phyloP scores from a whole-genome alignment of 2,113 vertebrate genomes.

The Serinus canaria region DNA sequence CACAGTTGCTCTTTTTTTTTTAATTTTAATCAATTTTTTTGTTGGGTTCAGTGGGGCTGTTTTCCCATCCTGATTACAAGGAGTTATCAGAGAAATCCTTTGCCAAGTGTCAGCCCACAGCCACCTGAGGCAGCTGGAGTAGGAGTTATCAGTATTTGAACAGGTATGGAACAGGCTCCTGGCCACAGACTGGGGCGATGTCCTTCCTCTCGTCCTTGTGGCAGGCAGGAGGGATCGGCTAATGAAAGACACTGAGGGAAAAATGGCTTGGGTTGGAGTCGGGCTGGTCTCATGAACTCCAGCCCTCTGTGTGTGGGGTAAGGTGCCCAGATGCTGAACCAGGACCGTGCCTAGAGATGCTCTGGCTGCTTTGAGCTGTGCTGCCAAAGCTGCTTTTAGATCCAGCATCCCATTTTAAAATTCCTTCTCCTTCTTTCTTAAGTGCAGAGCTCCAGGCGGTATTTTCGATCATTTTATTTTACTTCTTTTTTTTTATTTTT shows the following conservation, averaged over 20 bases:
- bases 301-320: rapidly evolving
- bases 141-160: slow-evolving; percentile 24
- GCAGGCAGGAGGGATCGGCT: background rate
- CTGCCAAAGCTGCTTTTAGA: background rate
- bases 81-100: background rate
- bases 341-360: rapidly evolving
- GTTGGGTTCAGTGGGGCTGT: background rate
- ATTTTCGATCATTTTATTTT: background rate
- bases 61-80: background rate
- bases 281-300: background rate
- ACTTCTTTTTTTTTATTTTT: background rate
- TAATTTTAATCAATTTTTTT: background rate
- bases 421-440: background rate
- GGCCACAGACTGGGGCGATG: background rate
- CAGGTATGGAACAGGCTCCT: background rate
- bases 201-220: background rate
- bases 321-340: background rate
- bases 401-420: background rate
- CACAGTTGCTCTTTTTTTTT: background rate
- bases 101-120: background rate
- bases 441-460: background rate
- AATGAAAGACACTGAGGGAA: background rate
- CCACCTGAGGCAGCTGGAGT: background rate
- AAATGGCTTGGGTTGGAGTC: background rate
- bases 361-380: background rate